Percentiles rank a stretch among this genome's conserved stretches.
Conservation (phyloP, 2,888 invertebrate species). For the Campoplex nolae region DNA sequence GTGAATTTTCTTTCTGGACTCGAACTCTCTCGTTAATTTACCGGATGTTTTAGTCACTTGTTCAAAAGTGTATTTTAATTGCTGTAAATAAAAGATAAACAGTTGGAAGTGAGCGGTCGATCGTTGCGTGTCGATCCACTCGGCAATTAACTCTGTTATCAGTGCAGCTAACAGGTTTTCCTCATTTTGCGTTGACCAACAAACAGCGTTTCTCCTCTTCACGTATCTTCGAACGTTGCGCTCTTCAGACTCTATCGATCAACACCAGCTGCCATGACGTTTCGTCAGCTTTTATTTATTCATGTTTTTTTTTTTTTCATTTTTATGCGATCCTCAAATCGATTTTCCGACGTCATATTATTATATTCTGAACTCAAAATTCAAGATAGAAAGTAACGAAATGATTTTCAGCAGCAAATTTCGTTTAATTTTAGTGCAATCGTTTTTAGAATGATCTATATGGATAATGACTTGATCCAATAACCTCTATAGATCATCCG, state of each 20-base stretch:
- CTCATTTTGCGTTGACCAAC: conserved; percentile 33
- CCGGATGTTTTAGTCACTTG: neutral
- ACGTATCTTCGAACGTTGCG: neutral
- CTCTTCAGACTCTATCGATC: neutral
- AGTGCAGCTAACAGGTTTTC: conserved; percentile 22
- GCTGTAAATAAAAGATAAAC: neutral
- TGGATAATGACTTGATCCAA: too few species aligned
- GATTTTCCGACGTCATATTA: neutral
- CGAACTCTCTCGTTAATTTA: neutral
- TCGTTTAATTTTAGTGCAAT: too few species aligned
- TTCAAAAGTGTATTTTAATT: neutral
- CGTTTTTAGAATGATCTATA: neutral
- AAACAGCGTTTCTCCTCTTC: conserved; percentile 35
- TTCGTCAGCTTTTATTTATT: neutral
- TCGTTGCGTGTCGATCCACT: too few species aligned
- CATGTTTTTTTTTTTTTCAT: neutral
- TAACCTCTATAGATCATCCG: neutral
- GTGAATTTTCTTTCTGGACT: neutral
- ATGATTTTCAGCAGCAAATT: neutral
- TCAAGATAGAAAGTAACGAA: neutral
- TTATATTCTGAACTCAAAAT: neutral
- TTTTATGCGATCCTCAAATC: neutral
- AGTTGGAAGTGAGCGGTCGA: neutral
- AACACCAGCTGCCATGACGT: neutral
- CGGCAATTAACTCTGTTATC: too few species aligned